Base-by-base conservation (phyloP, 2,888 invertebrate genomes). In the Tanypteryx hageni region DNA sequence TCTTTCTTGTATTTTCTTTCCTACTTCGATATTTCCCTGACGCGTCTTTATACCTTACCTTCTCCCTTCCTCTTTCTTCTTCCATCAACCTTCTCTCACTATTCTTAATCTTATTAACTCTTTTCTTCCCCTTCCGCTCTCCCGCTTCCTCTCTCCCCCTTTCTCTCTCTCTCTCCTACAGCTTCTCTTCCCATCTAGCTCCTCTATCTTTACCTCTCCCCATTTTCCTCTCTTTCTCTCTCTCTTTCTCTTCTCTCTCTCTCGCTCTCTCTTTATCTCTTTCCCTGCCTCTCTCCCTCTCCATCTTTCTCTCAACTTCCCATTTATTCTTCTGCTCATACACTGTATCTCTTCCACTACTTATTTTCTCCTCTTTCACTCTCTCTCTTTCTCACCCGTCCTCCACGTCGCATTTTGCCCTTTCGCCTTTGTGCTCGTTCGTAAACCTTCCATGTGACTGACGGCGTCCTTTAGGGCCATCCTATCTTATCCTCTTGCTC, bases 401-500 rank as follows among this genome's bases (percentile, higher is more conserved):
- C 44, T 44, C 44, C 5, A 1, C 44, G 44, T 44, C 5, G 44
- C 44, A 44, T 44, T n/a, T n/a, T 64, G 64, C 2, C 64, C 64
- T 14, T 68, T 8, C 11, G 22, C 76, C 76, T 76, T 76, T 76
- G 76, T 76, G 22, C 16, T 22, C 61, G 1, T 27, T 68, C 18
- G 22, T n/a, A 76, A 27, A 4, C 76, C 76, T 76, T 76, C 76
- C 76, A 76, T 76, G 76, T 27, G 76, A 76, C 76, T 27, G 76
- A 27, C 76, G 76, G 27, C 76, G 27, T 22, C 76, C 76, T 76
- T 76, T 76, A 27, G 76, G 27, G 76, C 22, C 27, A 27, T 76
- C 27, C 22, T 76, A 27, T 76, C n/a, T 27, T 27, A 76, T 22
- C 76, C 22, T 76, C n/a, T 76, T 76, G 76, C 76, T 76, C 76